A percentile compares a stretch with the other conserved stretches of the same genome.
Conservation (phyloP, 1,140 invertebrate species). For the Brachionus rubens region DNA sequence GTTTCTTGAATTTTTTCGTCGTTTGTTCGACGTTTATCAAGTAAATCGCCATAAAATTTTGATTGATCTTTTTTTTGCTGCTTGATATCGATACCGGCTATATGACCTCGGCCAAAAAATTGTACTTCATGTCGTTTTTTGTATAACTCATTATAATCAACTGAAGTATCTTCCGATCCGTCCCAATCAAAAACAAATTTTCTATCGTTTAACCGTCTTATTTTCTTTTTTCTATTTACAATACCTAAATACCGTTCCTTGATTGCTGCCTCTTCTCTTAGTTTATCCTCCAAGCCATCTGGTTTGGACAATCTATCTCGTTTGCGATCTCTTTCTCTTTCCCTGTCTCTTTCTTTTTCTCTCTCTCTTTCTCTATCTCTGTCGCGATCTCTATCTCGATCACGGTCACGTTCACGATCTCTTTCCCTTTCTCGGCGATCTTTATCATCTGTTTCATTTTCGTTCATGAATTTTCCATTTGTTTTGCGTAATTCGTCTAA, state of each 20-base stretch:
- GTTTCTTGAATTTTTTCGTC: constrained; percentile 97
- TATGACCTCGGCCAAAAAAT: constrained; percentile 93
- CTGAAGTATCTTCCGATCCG: constrained; percentile 92
- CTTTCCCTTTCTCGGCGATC: constrained; percentile 57
- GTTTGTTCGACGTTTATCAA: constrained; percentile 90
- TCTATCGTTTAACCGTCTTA: constrained; percentile 87
- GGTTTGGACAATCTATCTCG: constrained; percentile 48
- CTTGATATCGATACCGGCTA: constrained; percentile 89
- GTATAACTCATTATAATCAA: constrained; percentile 94
- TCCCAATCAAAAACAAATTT: constrained; percentile 99
- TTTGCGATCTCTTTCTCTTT: constrained; percentile 51
- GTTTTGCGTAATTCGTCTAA: constrained; percentile 72
- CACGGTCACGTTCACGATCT: constrained; percentile 50
- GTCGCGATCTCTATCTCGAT: constrained; percentile 50
- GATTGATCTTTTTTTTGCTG: constrained; percentile 94
- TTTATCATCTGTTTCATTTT: constrained; percentile 53
- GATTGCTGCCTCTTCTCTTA: constrained; percentile 39
- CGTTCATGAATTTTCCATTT: constrained; percentile 64
- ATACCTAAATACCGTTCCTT: constrained; percentile 84
- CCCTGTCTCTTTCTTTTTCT: constrained; percentile 50
- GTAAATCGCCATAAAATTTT: constrained; percentile 92
- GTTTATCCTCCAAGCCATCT: constrained; percentile 26
- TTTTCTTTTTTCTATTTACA: constrained; percentile 81
- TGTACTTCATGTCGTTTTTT: constrained; percentile 91
- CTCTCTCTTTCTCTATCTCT: constrained; percentile 55